These are phyloP conservation scores for Myripristis murdjan DNA, from an alignment of 2,797 vertebrate genomes.

Conservation along the genomic window DNA sequence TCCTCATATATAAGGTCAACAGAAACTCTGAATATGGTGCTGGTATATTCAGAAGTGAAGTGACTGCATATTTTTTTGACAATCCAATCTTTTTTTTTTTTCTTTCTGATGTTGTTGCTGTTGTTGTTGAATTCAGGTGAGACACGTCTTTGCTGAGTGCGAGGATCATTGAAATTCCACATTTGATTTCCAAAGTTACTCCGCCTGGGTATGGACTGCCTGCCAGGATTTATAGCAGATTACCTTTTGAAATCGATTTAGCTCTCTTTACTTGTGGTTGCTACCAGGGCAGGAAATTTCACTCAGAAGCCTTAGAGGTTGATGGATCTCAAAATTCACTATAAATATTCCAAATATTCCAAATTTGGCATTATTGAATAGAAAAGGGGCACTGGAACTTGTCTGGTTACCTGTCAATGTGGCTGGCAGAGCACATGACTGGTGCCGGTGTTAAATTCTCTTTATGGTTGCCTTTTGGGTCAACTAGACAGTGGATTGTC, in stretches of 20 bases:
- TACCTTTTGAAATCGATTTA: constrained; percentile 80
- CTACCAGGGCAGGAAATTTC: constrained; percentile 53
- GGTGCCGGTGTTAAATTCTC: not conserved
- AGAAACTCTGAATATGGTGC: constrained; percentile 6
- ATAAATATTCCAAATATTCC: constrained; percentile 47
- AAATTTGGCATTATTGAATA: constrained; percentile 35
- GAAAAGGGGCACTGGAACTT: not conserved
- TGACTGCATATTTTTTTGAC: constrained; percentile 30
- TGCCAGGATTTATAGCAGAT: constrained; percentile 79
- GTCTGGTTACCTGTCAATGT: not conserved
- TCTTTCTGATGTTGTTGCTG: not conserved
- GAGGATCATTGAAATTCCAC: constrained; percentile 67
- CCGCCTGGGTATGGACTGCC: constrained; percentile 68
- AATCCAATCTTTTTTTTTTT: no score
- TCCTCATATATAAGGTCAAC: not conserved
- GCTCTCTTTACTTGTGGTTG: constrained; percentile 57
- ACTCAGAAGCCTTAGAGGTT: constrained; percentile 20
- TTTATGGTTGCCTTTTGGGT: no score
- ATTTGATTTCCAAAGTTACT: constrained; percentile 76
- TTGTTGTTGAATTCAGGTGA: constrained; percentile 35
- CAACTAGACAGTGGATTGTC: no score
- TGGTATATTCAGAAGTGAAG: constrained; percentile 10
- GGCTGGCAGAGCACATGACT: constrained; percentile 19
- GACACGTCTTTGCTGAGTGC: constrained; percentile 16
- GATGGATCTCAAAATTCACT: constrained; percentile 38